Evolutionary conservation across 1,140 invertebrate genomes (phyloP), one percentile per base, ranked within the genome.

Genomic region (Drosophila repleta): DNA sequence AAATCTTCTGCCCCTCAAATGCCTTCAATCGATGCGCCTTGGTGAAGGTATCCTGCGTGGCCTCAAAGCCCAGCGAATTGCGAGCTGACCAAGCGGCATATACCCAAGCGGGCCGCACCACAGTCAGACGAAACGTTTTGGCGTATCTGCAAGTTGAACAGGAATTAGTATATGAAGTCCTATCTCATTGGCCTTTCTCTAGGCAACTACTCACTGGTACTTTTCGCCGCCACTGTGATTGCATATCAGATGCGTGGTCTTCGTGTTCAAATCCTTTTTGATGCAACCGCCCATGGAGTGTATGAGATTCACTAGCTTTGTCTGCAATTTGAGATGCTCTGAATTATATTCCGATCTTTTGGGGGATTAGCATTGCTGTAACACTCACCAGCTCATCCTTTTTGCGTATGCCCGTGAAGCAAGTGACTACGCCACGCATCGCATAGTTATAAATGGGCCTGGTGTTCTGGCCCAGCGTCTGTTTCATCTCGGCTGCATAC

Each of bases 261-360:
- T 97, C 17, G 94, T 93, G 61, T 94, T 95, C 93, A 97, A 95
- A 78, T 98, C 97, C 92, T 96, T 97, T 51, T 97, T 94, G 76
- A 99, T 96, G 82, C 96, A 98, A 15, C 97, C 98, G 71, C 97
- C 97, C 97, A 99, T 98, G 90, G 96, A 95, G 93, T 98, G 97
- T 72, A 98, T 96, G 88, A 97, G 93, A 79, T 95, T 95, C 71
- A 97, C 95, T 81, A 98, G 93, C 89, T 95, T 95, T 68, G 94
- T 95, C 97, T 98, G 56, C 3, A 20, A 11, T 39, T 3, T 4
- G 5, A 48, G 8, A 26, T 37, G 13, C 5, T 21, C 8, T 21
- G 2, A 17, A 43, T 43, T 43, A 43, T 6, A 4, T 13, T 11
- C 8, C 2, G 10, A 4, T 46, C 32, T 8, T 32, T 11, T 11